Percentiles rank a stretch among this genome's conserved stretches.
Evolutionary conservation across 1,140 invertebrate genomes (phyloP).

Genomic region (Lasioglossum albipes): DNA sequence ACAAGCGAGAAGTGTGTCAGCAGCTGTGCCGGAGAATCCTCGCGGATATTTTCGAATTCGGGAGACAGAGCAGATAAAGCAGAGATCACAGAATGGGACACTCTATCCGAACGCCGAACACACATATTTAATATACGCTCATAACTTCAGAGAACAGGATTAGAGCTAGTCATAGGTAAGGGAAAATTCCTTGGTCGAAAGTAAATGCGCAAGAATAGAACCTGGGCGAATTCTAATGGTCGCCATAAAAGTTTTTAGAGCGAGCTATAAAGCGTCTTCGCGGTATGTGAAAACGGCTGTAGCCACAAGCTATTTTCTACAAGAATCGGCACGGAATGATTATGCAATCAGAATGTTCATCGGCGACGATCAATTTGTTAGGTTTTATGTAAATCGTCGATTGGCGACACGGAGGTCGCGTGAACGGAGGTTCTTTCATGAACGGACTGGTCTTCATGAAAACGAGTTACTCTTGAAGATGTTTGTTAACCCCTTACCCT

Average conservation of each 20-base stretch:
- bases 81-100: not conserved
- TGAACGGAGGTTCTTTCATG: too few relatives aligned
- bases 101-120: too few relatives aligned
- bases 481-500: not conserved
- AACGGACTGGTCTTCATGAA: too few relatives aligned
- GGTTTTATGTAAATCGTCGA: not conserved
- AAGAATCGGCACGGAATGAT: not conserved
- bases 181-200: not conserved
- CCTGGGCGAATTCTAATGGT: not conserved
- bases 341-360: not conserved
- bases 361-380: not conserved
- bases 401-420: not conserved
- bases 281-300: not conserved
- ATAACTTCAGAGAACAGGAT: not conserved
- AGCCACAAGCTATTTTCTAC: not conserved
- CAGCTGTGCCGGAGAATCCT: not conserved
- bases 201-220: not conserved
- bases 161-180: too few relatives aligned
- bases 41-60: conserved; percentile 3
- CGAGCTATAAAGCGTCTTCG: not conserved
- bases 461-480: not conserved
- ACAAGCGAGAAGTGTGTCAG: conserved; percentile 5
- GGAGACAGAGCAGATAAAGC: not conserved
- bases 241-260: not conserved
- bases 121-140: not conserved